Percentiles rank a stretch among this genome's conserved stretches.
phyloP scores from a whole-genome alignment of 2,113 vertebrate species.

The Varanus salvator region DNA sequence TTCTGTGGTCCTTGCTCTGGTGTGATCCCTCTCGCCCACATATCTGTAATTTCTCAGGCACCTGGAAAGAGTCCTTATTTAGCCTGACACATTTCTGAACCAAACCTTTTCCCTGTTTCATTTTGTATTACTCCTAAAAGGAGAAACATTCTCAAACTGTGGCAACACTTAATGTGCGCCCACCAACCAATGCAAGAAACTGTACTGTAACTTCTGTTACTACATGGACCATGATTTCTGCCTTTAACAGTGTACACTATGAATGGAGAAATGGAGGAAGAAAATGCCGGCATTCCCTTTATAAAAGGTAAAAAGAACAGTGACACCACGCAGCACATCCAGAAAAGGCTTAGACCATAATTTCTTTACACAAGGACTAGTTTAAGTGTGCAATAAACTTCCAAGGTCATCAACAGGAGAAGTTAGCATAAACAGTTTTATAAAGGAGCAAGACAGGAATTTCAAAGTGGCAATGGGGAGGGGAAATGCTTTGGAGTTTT shows the following conservation, averaged over 20 bases:
- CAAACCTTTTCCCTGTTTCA: too few species aligned
- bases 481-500: constrained; percentile 28
- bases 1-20: not conserved
- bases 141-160: too few species aligned
- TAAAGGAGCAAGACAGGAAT: constrained; percentile 37
- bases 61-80: too few species aligned
- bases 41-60: too few species aligned
- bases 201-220: not conserved
- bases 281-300: constrained; percentile 31
- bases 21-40: not conserved
- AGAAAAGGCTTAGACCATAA: constrained; percentile 27
- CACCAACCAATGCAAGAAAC: too few species aligned
- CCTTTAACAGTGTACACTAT: not conserved
- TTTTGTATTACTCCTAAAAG: too few species aligned
- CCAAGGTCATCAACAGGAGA: constrained; percentile 53
- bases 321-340: constrained; percentile 23
- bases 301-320: constrained; percentile 38
- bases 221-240: not conserved
- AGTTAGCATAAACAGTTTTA: constrained; percentile 50
- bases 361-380: constrained; percentile 35
- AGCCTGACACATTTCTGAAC: too few species aligned
- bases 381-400: constrained; percentile 53
- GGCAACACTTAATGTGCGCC: too few species aligned
- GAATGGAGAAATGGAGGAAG: not conserved
- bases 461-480: constrained; percentile 22